Evolutionary conservation across 2,888 invertebrate genomes (phyloP), one percentile per base, ranked within the genome.

Genomic region (Troides aeacus): DNA sequence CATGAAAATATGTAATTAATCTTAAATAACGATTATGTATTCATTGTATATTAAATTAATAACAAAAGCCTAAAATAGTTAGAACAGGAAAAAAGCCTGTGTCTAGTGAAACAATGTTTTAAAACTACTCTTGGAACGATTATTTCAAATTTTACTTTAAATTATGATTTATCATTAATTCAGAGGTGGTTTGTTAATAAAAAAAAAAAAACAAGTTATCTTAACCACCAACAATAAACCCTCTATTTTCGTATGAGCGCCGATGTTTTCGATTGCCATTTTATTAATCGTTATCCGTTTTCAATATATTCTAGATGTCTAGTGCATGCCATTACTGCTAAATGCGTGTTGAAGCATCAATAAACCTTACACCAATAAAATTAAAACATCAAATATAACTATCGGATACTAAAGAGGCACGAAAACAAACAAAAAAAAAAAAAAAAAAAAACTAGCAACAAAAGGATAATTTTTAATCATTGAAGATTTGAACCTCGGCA

Each of bases 401-500:
- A 83, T 83, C 79, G 73, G 73, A 76, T 77, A 77, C 80, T 79
- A 79, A 46, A 6, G 36, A 46, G 53, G 53, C 46, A 65, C 58
- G 50, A 59, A 46, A 46, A 64, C 21, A 77, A 75, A 81, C 81
- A 84, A 79, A 76, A 81, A 79, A 21, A 21, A 21, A 21, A 21
- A 21, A 36, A 36, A 36, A 4, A 39, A 84, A 79, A 76, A 81
- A 80, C 76, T 77, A 75, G 72, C 74, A 72, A 72, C 72, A 46
- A 74, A 30, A 73, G 68, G 77, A 72, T 78, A 72, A 70, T 66
- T 75, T 57, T 76, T 82, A 87, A 84, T 88, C 81, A 89, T 85
- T 88, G 89, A 88, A 88, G 83, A 79, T 86, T 87, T 86, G 89
- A 90, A 93, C 92, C 92, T 93, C 94, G 69, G 93, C 91, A 74